phyloP scores from a whole-genome alignment of 2,888 invertebrate species.

The Xylophagus ater region DNA sequence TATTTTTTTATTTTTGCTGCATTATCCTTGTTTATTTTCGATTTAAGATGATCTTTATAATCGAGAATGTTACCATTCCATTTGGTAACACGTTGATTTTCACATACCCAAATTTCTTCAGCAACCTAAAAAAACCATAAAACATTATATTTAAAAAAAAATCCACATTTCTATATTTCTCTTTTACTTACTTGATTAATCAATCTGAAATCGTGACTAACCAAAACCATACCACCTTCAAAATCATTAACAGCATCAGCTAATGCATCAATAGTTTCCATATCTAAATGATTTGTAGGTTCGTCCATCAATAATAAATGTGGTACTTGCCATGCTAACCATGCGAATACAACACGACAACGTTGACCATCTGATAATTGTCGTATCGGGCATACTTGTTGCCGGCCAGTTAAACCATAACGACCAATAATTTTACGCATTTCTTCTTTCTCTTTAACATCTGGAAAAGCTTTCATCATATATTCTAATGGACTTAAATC shows the following conservation, averaged over 20 bases:
- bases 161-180: neutral
- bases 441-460: constrained; percentile 94
- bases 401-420: constrained; percentile 93
- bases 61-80: constrained; percentile 94
- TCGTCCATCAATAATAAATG: constrained; percentile 75
- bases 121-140: constrained; percentile 61
- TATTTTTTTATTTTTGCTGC: constrained; percentile 14
- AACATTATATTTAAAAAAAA: neutral
- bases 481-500: constrained; percentile 93
- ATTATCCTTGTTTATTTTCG: constrained; percentile 59
- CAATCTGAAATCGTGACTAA: constrained; percentile 98
- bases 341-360: constrained; percentile 97
- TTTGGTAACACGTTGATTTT: constrained; percentile 88
- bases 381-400: constrained; percentile 59
- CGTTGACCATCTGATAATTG: constrained; percentile 90
- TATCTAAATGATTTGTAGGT: constrained; percentile 92
- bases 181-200: constrained; percentile 75
- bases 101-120: constrained; percentile 98
- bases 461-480: constrained; percentile 95
- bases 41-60: constrained; percentile 91
- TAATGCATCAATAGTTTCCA: constrained; percentile 96
- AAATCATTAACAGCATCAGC: constrained; percentile 97
- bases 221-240: constrained; percentile 96
- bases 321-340: constrained; percentile 95
- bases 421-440: constrained; percentile 98